A percentile compares a stretch with the other conserved stretches of the same genome.
These are phyloP conservation scores for Tenodera sinensis DNA, from an alignment of 2,888 invertebrate species.

Conservation along the genomic window DNA sequence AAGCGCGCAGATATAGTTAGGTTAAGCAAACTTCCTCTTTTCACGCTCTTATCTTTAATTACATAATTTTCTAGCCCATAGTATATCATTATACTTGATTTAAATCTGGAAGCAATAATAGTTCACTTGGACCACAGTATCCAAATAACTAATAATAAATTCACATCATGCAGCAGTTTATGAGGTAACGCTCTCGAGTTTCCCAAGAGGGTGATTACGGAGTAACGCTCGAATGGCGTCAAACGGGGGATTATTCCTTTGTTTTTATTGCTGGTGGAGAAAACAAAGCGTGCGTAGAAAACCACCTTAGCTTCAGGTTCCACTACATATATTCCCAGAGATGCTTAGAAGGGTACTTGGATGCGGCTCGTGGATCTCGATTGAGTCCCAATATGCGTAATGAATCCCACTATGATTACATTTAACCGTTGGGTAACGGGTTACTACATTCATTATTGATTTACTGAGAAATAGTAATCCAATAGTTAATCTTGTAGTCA, in stretches of 20 bases:
- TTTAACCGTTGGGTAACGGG: no score
- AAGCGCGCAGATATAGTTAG: no score
- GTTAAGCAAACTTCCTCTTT: no score
- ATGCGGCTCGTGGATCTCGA: neutral
- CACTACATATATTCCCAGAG: neutral
- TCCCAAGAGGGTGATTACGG: neutral
- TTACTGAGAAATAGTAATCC: no score
- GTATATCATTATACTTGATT: neutral
- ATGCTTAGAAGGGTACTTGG: neutral
- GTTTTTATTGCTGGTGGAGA: neutral
- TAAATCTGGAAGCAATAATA: neutral
- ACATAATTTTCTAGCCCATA: no score
- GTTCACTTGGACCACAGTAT: no score
- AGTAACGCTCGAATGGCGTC: neutral
- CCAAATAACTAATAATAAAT: neutral
- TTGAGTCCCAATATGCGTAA: no score
- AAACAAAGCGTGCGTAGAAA: neutral
- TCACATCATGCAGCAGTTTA: neutral
- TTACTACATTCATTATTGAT: no score
- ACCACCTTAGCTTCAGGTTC: neutral
- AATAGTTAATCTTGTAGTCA: no score
- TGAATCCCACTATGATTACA: no score
- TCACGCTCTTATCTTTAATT: no score
- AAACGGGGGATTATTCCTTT: neutral
- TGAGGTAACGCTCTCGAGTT: neutral